phyloP scores from a whole-genome alignment of 2,888 invertebrate genomes.

The Andrena flavipes region DNA sequence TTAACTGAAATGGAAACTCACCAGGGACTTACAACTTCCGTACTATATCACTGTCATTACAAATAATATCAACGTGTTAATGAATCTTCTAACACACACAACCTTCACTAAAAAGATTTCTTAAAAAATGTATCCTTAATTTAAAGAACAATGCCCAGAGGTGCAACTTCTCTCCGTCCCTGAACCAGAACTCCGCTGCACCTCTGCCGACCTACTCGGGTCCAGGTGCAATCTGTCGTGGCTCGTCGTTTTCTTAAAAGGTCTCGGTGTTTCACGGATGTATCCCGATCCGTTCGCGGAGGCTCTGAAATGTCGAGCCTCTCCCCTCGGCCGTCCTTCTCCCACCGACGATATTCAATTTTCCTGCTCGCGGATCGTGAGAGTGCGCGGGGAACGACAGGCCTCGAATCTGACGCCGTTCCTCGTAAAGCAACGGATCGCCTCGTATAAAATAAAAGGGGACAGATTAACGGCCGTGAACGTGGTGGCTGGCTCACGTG shows the following conservation, averaged over 20 bases:
- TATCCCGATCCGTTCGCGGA: conserved; percentile 16
- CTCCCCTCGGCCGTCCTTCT: conserved; percentile 35
- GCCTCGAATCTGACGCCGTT: conserved; percentile 65
- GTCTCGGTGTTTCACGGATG: conserved; percentile 42
- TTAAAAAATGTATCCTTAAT: no score
- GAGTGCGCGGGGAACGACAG: conserved; percentile 62
- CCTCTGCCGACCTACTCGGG: conserved; percentile 33
- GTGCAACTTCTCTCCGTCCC: no score
- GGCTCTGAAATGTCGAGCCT: conserved; percentile 54
- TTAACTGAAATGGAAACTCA: no score
- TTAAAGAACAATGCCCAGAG: no score
- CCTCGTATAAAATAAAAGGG: conserved; percentile 74
- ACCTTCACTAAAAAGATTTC: no score
- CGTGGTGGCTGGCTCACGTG: conserved; percentile 48
- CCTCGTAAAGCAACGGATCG: conserved; percentile 75
- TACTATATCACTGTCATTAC: no score
- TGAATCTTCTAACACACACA: no score
- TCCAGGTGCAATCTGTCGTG: conserved; percentile 44
- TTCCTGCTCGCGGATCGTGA: conserved; percentile 32
- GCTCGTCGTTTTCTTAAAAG: conserved; percentile 41
- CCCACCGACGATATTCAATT: conserved; percentile 18
- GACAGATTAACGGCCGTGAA: conserved; percentile 72
- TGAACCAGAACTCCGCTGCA: no score
- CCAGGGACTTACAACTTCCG: no score
- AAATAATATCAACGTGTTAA: no score